A percentile compares a stretch with the other conserved stretches of the same genome.
These are phyloP conservation scores for Perizoma flavofasciatum DNA, from an alignment of 2,888 invertebrate species.

Conservation along the genomic window DNA sequence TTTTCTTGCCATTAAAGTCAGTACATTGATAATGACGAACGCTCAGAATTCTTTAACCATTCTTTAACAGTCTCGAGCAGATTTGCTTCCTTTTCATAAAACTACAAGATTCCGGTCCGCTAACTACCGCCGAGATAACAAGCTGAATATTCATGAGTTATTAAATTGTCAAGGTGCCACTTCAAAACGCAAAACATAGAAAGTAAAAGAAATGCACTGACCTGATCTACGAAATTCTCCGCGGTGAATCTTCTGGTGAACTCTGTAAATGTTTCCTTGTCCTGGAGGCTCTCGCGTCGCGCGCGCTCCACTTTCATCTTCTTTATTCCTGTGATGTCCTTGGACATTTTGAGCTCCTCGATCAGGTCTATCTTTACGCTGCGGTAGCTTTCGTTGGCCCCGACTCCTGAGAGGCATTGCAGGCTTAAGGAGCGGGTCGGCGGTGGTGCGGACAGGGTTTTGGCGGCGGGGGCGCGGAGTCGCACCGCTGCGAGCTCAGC, in stretches of 20 bases:
- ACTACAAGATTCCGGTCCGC: slow-evolving; percentile 17
- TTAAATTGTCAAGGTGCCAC: slow-evolving; percentile 34
- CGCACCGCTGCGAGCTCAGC: slow-evolving; percentile 94
- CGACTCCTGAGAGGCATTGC: slow-evolving; percentile 86
- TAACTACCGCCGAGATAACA: slow-evolving; percentile 14
- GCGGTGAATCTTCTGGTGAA: slow-evolving; percentile 93
- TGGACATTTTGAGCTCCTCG: slow-evolving; percentile 95
- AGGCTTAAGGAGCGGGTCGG: slow-evolving; percentile 88
- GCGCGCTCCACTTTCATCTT: slow-evolving; percentile 96
- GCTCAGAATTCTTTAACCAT: slow-evolving; percentile 19
- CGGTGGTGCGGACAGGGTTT: slow-evolving; percentile 92
- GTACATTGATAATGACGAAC: slow-evolving; percentile 22
- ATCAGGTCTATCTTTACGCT: slow-evolving; percentile 93
- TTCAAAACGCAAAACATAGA: slow-evolving; percentile 32
- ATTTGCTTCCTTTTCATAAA: slow-evolving; percentile 17
- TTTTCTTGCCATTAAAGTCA: slow-evolving; percentile 37
- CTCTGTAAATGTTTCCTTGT: slow-evolving; percentile 93
- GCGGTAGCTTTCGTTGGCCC: slow-evolving; percentile 85
- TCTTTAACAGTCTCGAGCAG: slow-evolving; percentile 8
- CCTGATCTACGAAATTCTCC: slow-evolving; percentile 95
- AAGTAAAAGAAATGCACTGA: slow-evolving; percentile 70
- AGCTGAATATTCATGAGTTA: slow-evolving; percentile 20
- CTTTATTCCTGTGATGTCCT: slow-evolving; percentile 96
- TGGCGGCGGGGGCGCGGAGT: slow-evolving; percentile 89
- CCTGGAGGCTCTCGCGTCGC: slow-evolving; percentile 91